phyloP scores from a whole-genome alignment of 1,140 invertebrate genomes.

The Latrodectus geometricus region DNA sequence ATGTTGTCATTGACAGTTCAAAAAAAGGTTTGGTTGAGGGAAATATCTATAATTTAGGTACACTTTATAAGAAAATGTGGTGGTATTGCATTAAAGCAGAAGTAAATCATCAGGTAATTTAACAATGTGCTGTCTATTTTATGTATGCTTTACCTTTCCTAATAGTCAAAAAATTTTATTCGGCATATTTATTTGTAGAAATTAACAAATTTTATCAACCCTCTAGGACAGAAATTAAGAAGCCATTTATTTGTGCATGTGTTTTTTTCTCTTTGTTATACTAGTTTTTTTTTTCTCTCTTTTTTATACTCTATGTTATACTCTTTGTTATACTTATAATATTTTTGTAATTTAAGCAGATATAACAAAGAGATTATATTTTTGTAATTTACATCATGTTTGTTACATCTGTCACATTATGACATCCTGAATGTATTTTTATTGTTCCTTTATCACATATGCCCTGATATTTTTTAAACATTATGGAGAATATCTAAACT shows the following conservation, averaged over 20 bases:
- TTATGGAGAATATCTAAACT: too few species aligned
- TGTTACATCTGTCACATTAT: too few species aligned
- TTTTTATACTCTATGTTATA: too few species aligned
- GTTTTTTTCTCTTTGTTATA: not conserved
- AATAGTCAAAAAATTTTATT: not conserved
- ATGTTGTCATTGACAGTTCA: conserved; percentile 10
- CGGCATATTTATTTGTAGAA: not conserved
- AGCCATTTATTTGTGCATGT: not conserved
- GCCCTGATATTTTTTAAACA: too few species aligned
- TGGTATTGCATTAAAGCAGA: conserved; percentile 54
- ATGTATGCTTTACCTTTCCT: not conserved
- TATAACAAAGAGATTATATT: too few species aligned
- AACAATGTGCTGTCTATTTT: not conserved
- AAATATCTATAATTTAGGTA: conserved; percentile 4
- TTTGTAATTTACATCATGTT: too few species aligned
- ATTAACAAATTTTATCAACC: not conserved
- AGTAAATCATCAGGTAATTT: conserved; percentile 33
- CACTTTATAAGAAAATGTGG: conserved; percentile 39
- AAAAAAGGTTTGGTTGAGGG: not conserved
- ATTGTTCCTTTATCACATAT: too few species aligned
- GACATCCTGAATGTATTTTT: too few species aligned
- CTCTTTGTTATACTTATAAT: too few species aligned
- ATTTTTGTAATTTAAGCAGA: too few species aligned
- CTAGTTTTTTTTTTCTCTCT: too few species aligned
- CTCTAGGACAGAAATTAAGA: not conserved